A percentile compares a stretch with the other conserved stretches of the same genome.
Evolutionary conservation across 2,113 vertebrate species (phyloP).

Genomic region (Myotis yumanensis): DNA sequence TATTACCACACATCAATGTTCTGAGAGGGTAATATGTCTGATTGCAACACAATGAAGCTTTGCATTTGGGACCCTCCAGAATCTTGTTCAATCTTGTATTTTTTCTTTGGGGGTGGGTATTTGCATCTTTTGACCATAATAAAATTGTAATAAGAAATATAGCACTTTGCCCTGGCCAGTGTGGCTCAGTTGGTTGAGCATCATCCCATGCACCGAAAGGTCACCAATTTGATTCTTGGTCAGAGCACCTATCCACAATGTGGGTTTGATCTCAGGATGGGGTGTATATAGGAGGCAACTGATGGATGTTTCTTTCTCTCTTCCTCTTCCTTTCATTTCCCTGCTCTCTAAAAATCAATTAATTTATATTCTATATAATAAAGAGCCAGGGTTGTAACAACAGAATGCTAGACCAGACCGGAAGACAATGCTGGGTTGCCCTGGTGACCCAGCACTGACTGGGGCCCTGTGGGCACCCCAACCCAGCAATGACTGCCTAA

Average conservation of each 20-base stretch:
- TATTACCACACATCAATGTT: neutral
- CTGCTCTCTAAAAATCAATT: neutral
- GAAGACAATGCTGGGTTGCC: too few relatives aligned
- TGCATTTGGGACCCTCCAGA: neutral
- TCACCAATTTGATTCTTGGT: neutral
- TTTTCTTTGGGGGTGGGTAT: neutral
- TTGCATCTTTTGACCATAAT: neutral
- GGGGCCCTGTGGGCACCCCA: too few relatives aligned
- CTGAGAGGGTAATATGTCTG: neutral
- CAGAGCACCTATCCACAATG: neutral
- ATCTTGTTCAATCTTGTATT: neutral
- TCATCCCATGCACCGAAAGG: neutral
- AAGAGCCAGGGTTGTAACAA: too few relatives aligned
- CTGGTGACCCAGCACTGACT: too few relatives aligned
- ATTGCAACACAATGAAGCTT: neutral
- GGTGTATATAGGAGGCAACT: neutral
- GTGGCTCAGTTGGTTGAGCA: neutral
- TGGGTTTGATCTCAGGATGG: neutral
- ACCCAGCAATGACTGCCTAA: too few relatives aligned
- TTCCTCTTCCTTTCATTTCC: neutral
- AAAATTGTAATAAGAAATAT: neutral
- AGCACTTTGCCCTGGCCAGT: neutral
- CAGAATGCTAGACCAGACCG: too few relatives aligned
- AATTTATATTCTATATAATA: too few relatives aligned
- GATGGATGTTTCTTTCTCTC: neutral